phyloP scores from a whole-genome alignment of 2,888 invertebrate genomes.

The Dexiosoma caninum region DNA sequence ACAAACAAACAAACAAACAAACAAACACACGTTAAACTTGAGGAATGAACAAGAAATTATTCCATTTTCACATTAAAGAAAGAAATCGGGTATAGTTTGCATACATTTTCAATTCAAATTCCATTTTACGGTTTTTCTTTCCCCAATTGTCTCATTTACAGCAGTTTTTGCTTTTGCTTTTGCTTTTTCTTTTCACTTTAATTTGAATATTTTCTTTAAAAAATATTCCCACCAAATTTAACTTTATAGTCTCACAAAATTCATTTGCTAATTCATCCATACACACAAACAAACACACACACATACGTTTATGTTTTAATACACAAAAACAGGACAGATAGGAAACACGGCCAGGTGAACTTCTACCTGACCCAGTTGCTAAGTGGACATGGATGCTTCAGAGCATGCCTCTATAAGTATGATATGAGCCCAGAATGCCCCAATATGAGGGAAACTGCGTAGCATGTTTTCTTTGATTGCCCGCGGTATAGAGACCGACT shows the following conservation, averaged over 20 bases:
- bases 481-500: too few relatives aligned
- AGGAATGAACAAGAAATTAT: too few relatives aligned
- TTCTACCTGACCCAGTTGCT: too few relatives aligned
- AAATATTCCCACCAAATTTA: conserved; percentile 33
- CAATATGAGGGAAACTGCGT: too few relatives aligned
- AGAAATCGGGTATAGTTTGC: conserved; percentile 2
- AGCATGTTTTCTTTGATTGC: too few relatives aligned
- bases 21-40: conserved; percentile 15
- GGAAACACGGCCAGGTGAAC: too few relatives aligned
- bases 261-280: conserved; percentile 13
- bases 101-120: conserved; percentile 20
- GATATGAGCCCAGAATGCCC: too few relatives aligned
- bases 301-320: conserved; percentile 1
- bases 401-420: too few relatives aligned
- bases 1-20: conserved; percentile 8
- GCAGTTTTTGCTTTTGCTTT: neutral
- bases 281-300: neutral
- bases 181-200: too few relatives aligned
- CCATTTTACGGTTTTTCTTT: neutral
- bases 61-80: conserved; percentile 24
- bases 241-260: conserved; percentile 38
- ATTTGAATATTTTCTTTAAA: conserved; percentile 25
- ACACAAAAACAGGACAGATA: too few relatives aligned
- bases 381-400: too few relatives aligned
- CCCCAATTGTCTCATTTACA: neutral